Percentiles rank a stretch among this genome's conserved stretches.
These are phyloP conservation scores for Panagrolaimus sp. DNA, from an alignment of 1,140 invertebrate species.

Conservation along the genomic window DNA sequence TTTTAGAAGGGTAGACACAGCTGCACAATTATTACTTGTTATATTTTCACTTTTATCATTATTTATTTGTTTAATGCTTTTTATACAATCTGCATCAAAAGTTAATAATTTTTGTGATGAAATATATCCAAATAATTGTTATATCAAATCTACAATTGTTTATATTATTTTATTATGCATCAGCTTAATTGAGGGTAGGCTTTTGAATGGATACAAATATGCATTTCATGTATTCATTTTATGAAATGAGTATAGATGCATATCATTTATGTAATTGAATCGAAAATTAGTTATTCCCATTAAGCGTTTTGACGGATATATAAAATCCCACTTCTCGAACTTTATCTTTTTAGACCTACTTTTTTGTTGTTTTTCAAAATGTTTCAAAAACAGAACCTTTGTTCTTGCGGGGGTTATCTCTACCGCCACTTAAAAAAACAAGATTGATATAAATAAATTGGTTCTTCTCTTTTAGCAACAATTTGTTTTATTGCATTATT, in stretches of 20 bases:
- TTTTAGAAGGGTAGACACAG: slow-evolving; percentile 6
- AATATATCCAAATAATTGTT: not conserved
- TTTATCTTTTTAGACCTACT: too few relatives aligned
- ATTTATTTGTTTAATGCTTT: not conserved
- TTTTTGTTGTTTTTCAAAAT: too few relatives aligned
- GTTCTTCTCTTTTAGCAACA: not conserved
- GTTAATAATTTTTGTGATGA: not conserved
- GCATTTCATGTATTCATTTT: not conserved
- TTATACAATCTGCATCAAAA: not conserved
- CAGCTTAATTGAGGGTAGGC: not conserved
- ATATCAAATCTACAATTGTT: not conserved
- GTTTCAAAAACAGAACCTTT: too few relatives aligned
- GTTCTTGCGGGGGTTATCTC: too few relatives aligned
- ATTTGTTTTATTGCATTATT: not conserved
- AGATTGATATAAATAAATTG: too few relatives aligned
- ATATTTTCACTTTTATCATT: not conserved
- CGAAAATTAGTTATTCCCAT: too few relatives aligned
- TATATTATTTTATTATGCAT: not conserved
- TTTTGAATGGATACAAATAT: not conserved
- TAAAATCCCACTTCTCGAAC: too few relatives aligned
- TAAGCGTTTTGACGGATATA: too few relatives aligned
- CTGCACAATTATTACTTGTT: not conserved
- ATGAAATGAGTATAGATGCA: too few relatives aligned
- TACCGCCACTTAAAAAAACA: too few relatives aligned
- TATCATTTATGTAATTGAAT: too few relatives aligned